These are phyloP conservation scores for Patella caerulea DNA, from an alignment of 2,888 invertebrate species.

Conservation along the genomic window DNA sequence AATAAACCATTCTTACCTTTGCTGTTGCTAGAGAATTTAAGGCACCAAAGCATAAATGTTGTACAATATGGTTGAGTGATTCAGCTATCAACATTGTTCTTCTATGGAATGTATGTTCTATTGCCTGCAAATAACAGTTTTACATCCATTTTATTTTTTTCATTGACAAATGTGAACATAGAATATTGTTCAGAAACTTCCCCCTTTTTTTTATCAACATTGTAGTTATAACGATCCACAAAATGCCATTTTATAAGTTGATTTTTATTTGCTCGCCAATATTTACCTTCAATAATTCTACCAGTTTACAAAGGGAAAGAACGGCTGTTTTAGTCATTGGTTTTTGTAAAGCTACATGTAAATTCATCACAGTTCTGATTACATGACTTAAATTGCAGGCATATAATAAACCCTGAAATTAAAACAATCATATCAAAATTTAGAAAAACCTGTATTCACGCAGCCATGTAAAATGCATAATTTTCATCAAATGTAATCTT, in stretches of 20 bases:
- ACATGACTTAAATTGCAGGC: constrained; percentile 78
- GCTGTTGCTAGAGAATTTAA: constrained; percentile 79
- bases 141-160: neutral
- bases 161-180: neutral
- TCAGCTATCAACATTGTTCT: constrained; percentile 81
- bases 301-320: constrained; percentile 82
- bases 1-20: constrained; percentile 74
- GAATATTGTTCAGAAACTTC: neutral
- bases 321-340: constrained; percentile 85
- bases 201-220: too few relatives aligned
- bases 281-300: constrained; percentile 82
- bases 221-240: too few relatives aligned
- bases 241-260: too few relatives aligned
- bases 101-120: constrained; percentile 81
- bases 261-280: neutral
- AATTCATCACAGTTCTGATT: constrained; percentile 77
- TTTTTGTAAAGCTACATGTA: constrained; percentile 80
- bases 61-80: constrained; percentile 82
- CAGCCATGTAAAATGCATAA: too few relatives aligned
- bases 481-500: too few relatives aligned
- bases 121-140: constrained; percentile 70
- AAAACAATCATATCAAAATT: neutral
- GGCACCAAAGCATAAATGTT: constrained; percentile 85
- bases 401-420: constrained; percentile 78
- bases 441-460: too few relatives aligned